Conservation (phyloP, 2,888 invertebrate genomes). For the Drosophila greeni region DNA sequence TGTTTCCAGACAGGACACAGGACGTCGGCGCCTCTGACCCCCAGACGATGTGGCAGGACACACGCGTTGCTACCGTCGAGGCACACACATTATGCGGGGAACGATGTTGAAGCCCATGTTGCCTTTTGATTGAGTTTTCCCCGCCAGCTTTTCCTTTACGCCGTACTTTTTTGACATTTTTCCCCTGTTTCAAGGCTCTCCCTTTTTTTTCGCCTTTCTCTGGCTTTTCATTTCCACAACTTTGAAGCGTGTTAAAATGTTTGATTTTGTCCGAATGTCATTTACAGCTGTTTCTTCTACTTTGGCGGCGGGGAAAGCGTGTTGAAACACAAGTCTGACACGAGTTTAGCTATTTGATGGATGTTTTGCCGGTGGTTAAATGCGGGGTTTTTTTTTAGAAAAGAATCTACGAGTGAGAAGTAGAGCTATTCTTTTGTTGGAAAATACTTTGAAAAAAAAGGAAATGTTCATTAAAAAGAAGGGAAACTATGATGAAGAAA, state of each 20-base stretch:
- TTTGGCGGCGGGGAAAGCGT: conserved; percentile 34
- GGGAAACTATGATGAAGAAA: too few species aligned
- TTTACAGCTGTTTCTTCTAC: conserved; percentile 64
- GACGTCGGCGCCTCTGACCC: conserved; percentile 55
- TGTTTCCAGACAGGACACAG: conserved; percentile 62
- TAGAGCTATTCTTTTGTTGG: not conserved
- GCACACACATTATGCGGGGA: conserved; percentile 66
- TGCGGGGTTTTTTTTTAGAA: not conserved
- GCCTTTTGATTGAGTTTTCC: conserved; percentile 64
- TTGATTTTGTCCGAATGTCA: conserved; percentile 73
- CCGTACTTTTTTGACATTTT: conserved; percentile 65
- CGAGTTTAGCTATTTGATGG: conserved; percentile 37
- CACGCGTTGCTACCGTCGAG: conserved; percentile 49
- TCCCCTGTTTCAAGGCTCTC: conserved; percentile 16
- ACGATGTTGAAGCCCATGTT: conserved; percentile 46
- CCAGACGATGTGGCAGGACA: conserved; percentile 65
- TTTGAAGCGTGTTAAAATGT: conserved; percentile 73
- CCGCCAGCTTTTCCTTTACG: conserved; percentile 60
- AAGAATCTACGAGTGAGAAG: not conserved
- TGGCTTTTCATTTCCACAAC: conserved; percentile 48
- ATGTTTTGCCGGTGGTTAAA: conserved; percentile 48
- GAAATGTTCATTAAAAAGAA: not conserved
- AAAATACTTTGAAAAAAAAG: not conserved
- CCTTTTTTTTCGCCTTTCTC: conserved; percentile 8
- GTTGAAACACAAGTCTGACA: conserved; percentile 41